Conservation (phyloP, 2,113 vertebrate genomes). For the rat (Rattus norvegicus) region GRCr8 NC_086033.1:85945001-85945500, state of each 20-base stretch:
- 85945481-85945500: too few relatives aligned
- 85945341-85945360: not conserved
- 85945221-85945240: not conserved
- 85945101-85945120: not conserved
- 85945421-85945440: not conserved
- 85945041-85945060: not conserved
- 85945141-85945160: not conserved
- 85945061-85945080: not conserved
- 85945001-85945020: not conserved
- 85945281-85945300: not conserved
- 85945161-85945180: not conserved
- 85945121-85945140: not conserved
- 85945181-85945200: not conserved
- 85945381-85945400: not conserved
- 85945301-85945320: not conserved
- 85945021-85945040: not conserved
- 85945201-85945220: not conserved
- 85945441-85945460: not conserved
- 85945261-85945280: not conserved
- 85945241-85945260: not conserved
- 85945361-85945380: not conserved
- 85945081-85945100: not conserved
- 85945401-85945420: not conserved
- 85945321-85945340: not conserved
- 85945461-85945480: not conserved